A percentile compares a stretch with the other conserved stretches of the same genome.
These are phyloP conservation scores for Barypeithes pellucidus DNA, from an alignment of 2,888 invertebrate species.

Conservation along the genomic window DNA sequence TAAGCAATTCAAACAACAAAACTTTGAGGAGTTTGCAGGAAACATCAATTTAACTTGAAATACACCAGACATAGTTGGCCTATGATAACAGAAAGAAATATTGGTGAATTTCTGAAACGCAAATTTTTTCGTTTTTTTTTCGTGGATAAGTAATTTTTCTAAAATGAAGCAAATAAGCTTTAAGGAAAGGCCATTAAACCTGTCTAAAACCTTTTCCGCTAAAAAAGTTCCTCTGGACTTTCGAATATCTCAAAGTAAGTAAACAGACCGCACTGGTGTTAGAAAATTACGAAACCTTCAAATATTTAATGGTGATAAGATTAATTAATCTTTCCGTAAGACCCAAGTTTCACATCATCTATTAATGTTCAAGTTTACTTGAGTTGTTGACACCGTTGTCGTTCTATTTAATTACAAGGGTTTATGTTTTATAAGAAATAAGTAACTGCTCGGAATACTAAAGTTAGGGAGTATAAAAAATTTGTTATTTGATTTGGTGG, in stretches of 20 bases:
- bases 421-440: not conserved
- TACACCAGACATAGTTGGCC: no score
- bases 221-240: not conserved
- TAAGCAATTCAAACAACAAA: no score
- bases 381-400: slow-evolving; percentile 38
- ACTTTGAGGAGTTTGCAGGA: no score
- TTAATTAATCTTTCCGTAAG: slow-evolving; percentile 36
- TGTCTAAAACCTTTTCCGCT: not conserved
- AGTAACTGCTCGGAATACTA: not conserved
- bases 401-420: slow-evolving; percentile 25
- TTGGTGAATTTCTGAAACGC: no score
- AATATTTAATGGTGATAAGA: slow-evolving; percentile 11
- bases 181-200: no score
- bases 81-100: no score
- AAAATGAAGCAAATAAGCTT: no score
- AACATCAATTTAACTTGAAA: no score
- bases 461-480: not conserved
- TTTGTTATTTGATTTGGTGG: no score
- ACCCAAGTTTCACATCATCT: slow-evolving; percentile 26
- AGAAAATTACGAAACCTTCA: not conserved
- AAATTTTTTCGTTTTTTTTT: no score
- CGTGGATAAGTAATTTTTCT: no score
- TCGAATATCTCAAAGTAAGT: not conserved
- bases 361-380: slow-evolving; percentile 37
- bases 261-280: not conserved